Base-by-base conservation (phyloP, 2,113 vertebrate genomes). In the Seriola quinqueradiata region DNA sequence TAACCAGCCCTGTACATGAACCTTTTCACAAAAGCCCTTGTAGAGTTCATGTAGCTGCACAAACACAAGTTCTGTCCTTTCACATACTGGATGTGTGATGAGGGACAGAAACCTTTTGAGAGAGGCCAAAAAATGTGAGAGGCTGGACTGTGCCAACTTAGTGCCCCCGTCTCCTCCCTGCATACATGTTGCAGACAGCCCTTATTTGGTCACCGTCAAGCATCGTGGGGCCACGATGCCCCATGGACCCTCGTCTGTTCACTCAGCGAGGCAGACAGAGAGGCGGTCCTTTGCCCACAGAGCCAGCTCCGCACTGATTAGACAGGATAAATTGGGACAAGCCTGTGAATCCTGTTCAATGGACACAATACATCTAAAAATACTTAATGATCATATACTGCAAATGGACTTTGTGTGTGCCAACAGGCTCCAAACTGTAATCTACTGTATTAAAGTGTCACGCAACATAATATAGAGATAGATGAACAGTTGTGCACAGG, bases 201-300 rank as follows among this genome's bases (percentile, higher is more conserved):
- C 94, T 90, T 95, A 95, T 94, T 94, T 95, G 94, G 95, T 85
- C 80, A 88, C 85, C 38, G 1, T 71, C 60, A 74, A 77, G 78
- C 82, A 83, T 34, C 21, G 72, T 60, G 70, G 87, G 87, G 80
- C 83, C 79, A 69, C 14, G 42, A 70, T 87, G 81, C 87, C 86
- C 79, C 65, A 38, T 34, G 81, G 85, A 82, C 84, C 70, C 78
- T 75, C 54, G 25, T 61, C 87, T 77, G 88, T 82, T 88, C 87
- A 69, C 86, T 87, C 80, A 86, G 81, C 79, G 75, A 74, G 83
- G 71, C 81, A 92, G 92, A 87, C 88, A 86, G 81, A 75, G 81
- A 81, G 90, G 87, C 79, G 73, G 80, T 77, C 65, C 64, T 68
- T 78, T 67, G 86, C 92, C 83, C 87, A 75, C 64, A 84, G 74